Evolutionary conservation across 2,113 vertebrate genomes (phyloP), one percentile per base, ranked within the genome.

Genomic region (Axis porcinus): DNA sequence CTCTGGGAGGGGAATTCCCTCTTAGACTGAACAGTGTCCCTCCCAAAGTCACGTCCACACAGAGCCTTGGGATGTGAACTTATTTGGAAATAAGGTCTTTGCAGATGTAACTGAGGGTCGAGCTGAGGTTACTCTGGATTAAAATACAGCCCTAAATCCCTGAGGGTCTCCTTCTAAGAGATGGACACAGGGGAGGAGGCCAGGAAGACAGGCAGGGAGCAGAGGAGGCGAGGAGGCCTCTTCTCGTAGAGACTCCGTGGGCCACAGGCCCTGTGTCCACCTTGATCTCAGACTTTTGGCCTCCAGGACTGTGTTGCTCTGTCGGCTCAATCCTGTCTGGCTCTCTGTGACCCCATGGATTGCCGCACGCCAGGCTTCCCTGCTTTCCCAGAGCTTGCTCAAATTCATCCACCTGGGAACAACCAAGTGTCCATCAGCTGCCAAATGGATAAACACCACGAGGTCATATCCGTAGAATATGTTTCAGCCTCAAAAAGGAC

Each of bases 281-380:
- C 89, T 82, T 45, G 40, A 13, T 14, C 43, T 47, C 40, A 33
- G 13, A 30, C 57, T 45, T 40, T n/a, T 21, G 89, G 25, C 54
- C 43, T 50, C 33, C 19, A 33, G 33, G 74, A 43, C 33, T 19
- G 5, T 60, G n/a, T 6, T 74, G 36, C 6, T 74, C 5, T 40
- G 36, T 43, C 1, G 0, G 0, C 70, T 74, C 36, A 2, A 6
- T 74, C 70, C 36, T 25, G 36, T 7, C 21, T 2, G 1, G 40
- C 67, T 74, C n/a, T 70, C 33, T 23, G 70, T 12, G 1, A 25
- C 70, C 70, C 11, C 21, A 25, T 74, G 70, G 70, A 25, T 43
- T 74, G 36, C 21, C 25, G 21, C 21, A 23, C 0, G 0, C 67
- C 36, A 74, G n/a, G 11, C 67, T 40, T 40, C 21, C 36, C 36